Evolutionary conservation across 2,113 vertebrate species (phyloP).

Genomic region (Carettochelys insculpta): DNA sequence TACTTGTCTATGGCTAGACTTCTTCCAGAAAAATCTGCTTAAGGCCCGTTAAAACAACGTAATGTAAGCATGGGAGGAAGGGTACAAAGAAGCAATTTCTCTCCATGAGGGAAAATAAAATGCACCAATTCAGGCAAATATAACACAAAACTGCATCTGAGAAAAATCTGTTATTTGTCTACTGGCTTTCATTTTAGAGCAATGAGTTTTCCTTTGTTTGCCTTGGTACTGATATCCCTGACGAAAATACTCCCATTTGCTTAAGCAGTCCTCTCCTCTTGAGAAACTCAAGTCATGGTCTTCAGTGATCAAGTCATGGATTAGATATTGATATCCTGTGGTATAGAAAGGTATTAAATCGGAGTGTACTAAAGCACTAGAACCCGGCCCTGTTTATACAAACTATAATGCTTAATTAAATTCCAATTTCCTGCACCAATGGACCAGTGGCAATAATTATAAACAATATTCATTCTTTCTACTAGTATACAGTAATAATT

Average conservation of each 20-base stretch:
- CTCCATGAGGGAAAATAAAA: not conserved
- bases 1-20: not conserved
- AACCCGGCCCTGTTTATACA: not conserved
- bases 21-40: not conserved
- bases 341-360: not conserved
- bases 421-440: not conserved
- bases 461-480: not conserved
- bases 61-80: not conserved
- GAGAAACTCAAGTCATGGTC: not conserved
- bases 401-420: not conserved
- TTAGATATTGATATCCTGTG: not conserved
- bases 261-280: not conserved
- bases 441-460: not conserved
- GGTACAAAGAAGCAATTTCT: not conserved
- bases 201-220: not conserved
- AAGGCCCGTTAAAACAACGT: not conserved
- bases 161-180: not conserved
- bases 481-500: not conserved
- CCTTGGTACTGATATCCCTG: not conserved
- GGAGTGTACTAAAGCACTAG: not conserved
- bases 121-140: not conserved
- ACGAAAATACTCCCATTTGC: not conserved
- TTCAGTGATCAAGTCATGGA: not conserved
- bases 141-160: not conserved
- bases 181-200: not conserved